Conservation (phyloP, 2,113 vertebrate genomes). For the Sceloporus undulatus region DNA sequence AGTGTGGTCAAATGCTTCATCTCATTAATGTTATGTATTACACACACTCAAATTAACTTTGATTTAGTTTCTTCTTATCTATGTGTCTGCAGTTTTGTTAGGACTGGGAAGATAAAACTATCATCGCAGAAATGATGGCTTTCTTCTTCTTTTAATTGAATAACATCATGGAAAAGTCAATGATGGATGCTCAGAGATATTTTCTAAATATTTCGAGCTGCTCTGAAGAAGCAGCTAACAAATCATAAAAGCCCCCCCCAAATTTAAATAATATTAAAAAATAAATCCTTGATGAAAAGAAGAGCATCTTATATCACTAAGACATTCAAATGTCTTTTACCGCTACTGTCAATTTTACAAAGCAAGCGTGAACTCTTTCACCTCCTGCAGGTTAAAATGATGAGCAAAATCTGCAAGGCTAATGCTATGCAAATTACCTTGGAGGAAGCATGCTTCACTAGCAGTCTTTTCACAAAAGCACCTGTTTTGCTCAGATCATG, state of each 20-base stretch:
- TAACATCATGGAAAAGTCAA: not conserved
- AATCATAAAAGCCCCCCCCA: slow-evolving; percentile 30
- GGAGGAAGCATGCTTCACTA: slow-evolving; percentile 63
- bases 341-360: slow-evolving; percentile 62
- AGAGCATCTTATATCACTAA: slow-evolving; percentile 34
- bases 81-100: not conserved
- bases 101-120: not conserved
- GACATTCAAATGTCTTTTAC: slow-evolving; percentile 34
- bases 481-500: slow-evolving; percentile 60
- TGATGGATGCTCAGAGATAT: not conserved
- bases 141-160: not conserved
- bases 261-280: slow-evolving; percentile 33
- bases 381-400: slow-evolving; percentile 70
- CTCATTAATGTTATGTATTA: not conserved
- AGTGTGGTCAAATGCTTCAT: not conserved
- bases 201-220: not conserved
- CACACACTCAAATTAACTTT: not conserved
- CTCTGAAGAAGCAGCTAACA: slow-evolving; percentile 34
- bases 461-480: slow-evolving; percentile 66
- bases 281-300: not conserved
- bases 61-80: not conserved
- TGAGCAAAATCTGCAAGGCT: slow-evolving; percentile 65
- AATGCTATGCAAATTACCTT: slow-evolving; percentile 74
- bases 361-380: slow-evolving; percentile 65
- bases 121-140: not conserved